Conservation (phyloP, 2,797 vertebrate genomes). For the Poeciliopsis infans region DNA sequence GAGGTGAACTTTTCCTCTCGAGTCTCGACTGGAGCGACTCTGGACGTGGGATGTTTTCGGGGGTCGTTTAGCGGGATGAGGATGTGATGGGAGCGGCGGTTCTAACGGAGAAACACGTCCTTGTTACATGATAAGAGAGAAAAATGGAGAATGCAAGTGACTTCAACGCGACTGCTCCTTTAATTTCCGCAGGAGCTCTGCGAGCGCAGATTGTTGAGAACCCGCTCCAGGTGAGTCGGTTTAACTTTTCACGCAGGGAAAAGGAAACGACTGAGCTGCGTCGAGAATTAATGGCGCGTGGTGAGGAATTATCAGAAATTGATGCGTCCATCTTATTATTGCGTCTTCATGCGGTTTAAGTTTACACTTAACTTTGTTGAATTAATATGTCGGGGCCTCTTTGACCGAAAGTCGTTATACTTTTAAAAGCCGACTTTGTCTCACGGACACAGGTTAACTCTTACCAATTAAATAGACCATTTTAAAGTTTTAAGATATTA, state of each 20-base stretch:
- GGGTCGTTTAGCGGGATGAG: slow-evolving; percentile 21
- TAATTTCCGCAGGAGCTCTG: slow-evolving; percentile 36
- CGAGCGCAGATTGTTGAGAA: slow-evolving; percentile 61
- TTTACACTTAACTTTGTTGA: not conserved
- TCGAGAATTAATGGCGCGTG: not conserved
- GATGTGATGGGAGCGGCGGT: slow-evolving; percentile 32
- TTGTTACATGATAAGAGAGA: not conserved
- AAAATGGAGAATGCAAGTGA: slow-evolving; percentile 66
- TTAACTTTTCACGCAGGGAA: not conserved
- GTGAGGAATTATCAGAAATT: not conserved
- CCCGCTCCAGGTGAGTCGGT: slow-evolving; percentile 66
- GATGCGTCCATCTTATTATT: not conserved
- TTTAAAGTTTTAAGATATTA: not conserved
- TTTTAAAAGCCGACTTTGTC: not conserved
- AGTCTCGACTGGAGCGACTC: slow-evolving; percentile 6
- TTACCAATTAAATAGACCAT: not conserved
- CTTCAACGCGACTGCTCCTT: not conserved
- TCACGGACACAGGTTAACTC: not conserved
- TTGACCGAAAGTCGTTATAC: not conserved
- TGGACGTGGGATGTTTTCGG: slow-evolving; percentile 34
- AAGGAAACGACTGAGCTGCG: not conserved
- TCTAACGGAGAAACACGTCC: not conserved
- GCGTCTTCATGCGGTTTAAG: not conserved
- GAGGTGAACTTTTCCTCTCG: slow-evolving; percentile 24
- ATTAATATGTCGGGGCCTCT: not conserved